A percentile compares a stretch with the other conserved stretches of the same genome.
Conservation (phyloP, 1,140 invertebrate genomes). For the Drosophila pruinosa region DNA sequence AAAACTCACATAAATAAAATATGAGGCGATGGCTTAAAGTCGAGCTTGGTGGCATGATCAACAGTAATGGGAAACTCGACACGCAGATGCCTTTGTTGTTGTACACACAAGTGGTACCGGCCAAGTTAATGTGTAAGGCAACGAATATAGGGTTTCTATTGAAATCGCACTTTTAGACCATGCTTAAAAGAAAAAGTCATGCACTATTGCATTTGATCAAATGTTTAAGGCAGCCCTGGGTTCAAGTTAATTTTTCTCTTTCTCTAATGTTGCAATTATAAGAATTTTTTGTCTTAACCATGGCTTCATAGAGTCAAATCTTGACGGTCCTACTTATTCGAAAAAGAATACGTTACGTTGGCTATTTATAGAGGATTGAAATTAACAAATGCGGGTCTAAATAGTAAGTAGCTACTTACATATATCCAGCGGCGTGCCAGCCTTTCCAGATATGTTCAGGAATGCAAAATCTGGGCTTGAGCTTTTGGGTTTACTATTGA, state of each 20-base stretch:
- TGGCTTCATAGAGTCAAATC: no score
- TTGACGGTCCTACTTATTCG: not conserved
- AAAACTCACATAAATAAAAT: slow-evolving; percentile 46
- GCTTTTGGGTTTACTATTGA: slow-evolving; percentile 49
- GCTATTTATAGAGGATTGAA: not conserved
- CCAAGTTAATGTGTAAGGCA: no score
- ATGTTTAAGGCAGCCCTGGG: no score
- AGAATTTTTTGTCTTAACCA: no score
- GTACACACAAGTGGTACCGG: no score
- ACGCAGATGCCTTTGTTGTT: not conserved
- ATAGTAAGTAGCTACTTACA: slow-evolving; percentile 44
- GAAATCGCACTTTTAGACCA: not conserved
- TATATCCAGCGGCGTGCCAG: slow-evolving; percentile 56
- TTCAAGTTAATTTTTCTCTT: no score
- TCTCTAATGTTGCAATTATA: no score
- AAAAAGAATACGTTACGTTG: not conserved
- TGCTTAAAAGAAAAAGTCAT: no score
- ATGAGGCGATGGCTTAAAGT: slow-evolving; percentile 4
- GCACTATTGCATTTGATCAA: no score
- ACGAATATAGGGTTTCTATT: not conserved
- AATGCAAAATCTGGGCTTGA: slow-evolving; percentile 45
- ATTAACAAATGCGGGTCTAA: not conserved
- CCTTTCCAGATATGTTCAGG: slow-evolving; percentile 62
- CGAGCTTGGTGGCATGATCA: slow-evolving; percentile 19
- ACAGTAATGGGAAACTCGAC: slow-evolving; percentile 17